Percentiles rank a stretch among this genome's conserved stretches.
These are phyloP conservation scores for Chrysolina haemoptera DNA, from an alignment of 2,888 invertebrate genomes.

Conservation along the genomic window DNA sequence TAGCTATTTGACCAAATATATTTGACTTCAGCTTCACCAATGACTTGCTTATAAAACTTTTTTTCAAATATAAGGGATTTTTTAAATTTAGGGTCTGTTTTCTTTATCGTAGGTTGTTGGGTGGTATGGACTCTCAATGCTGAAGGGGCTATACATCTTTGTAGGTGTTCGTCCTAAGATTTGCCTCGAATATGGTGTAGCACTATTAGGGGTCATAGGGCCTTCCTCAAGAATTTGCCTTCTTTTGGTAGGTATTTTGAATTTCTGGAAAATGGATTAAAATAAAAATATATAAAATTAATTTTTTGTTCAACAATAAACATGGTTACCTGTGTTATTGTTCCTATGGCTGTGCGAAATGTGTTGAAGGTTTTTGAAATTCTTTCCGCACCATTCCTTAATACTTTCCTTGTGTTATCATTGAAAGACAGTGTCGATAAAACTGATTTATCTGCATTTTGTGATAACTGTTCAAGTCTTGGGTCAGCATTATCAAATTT, in stretches of 20 bases:
- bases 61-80: not conserved
- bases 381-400: conserved; percentile 79
- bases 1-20: not conserved
- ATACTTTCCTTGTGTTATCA: conserved; percentile 75
- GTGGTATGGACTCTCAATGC: conserved; percentile 79
- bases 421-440: conserved; percentile 71
- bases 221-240: conserved; percentile 73
- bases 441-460: conserved; percentile 59
- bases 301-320: not conserved
- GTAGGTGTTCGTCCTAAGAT: conserved; percentile 79
- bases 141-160: conserved; percentile 83
- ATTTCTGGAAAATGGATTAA: conserved; percentile 66
- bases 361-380: conserved; percentile 78
- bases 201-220: conserved; percentile 69
- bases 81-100: conserved; percentile 48
- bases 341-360: conserved; percentile 78
- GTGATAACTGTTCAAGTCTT: conserved; percentile 29
- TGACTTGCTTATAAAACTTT: not conserved
- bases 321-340: conserved; percentile 76
- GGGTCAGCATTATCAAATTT: conserved; percentile 60
- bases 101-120: conserved; percentile 58
- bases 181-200: conserved; percentile 71
- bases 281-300: not conserved
- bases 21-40: not conserved
- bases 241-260: conserved; percentile 72